These are phyloP conservation scores for Perca schrenkii DNA, from an alignment of 2,113 vertebrate genomes.

Conservation along the genomic window DNA sequence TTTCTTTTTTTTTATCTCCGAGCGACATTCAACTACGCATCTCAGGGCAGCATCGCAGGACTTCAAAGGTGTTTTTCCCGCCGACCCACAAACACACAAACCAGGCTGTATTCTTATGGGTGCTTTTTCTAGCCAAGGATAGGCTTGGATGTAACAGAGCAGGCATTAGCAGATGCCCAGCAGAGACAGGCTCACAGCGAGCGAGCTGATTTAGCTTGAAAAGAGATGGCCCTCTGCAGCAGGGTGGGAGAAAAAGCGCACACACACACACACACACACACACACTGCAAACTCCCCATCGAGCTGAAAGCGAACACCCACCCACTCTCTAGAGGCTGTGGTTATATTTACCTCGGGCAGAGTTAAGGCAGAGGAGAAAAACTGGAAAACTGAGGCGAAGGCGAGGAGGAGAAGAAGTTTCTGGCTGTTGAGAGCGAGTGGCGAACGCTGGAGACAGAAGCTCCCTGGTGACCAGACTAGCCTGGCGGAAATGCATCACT, in stretches of 20 bases:
- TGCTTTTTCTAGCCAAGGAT: slow-evolving; percentile 26
- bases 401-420: slow-evolving; percentile 57
- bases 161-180: slow-evolving; percentile 63
- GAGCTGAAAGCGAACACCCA: slow-evolving; percentile 49
- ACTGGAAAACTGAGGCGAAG: slow-evolving; percentile 50
- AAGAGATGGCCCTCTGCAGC: slow-evolving; percentile 47
- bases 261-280: slow-evolving; percentile 26
- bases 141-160: slow-evolving; percentile 59
- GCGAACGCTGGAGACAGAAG: slow-evolving; percentile 70
- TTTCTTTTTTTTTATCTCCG: neutral
- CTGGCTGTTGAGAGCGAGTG: slow-evolving; percentile 47
- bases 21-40: neutral
- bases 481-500: slow-evolving; percentile 73
- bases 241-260: slow-evolving; percentile 18
- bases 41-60: slow-evolving; percentile 27
- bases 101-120: neutral
- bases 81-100: slow-evolving; percentile 27
- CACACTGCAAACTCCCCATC: slow-evolving; percentile 42
- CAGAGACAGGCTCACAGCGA: slow-evolving; percentile 47
- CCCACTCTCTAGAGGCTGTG: slow-evolving; percentile 60
- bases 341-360: slow-evolving; percentile 65
- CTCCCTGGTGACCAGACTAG: slow-evolving; percentile 70
- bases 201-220: slow-evolving; percentile 52
- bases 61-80: slow-evolving; percentile 45
- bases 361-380: slow-evolving; percentile 38